Percentiles rank a stretch among this genome's conserved stretches.
These are phyloP conservation scores for Rhizomys pruinosus DNA, from an alignment of 2,113 vertebrate genomes.

Conservation along the genomic window DNA sequence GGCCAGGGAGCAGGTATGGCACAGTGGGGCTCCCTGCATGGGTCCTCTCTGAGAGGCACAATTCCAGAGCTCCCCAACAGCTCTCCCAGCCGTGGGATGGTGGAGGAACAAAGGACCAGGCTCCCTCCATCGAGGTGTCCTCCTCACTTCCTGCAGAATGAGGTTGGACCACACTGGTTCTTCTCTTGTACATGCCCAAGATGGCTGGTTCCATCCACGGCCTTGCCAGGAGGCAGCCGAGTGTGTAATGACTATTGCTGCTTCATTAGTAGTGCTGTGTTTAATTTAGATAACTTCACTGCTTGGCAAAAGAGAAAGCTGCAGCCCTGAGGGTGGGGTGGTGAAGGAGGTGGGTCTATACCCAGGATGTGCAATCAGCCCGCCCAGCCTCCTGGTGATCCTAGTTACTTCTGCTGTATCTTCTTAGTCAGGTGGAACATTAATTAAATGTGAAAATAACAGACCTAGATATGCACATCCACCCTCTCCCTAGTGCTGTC, in stretches of 20 bases:
- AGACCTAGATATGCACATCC: background rate
- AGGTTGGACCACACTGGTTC: background rate
- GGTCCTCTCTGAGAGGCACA: background rate
- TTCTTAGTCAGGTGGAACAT: background rate
- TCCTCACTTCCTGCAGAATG: background rate
- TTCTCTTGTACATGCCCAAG: background rate
- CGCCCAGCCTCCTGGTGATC: too few species aligned
- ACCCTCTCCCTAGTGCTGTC: background rate
- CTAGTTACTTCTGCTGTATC: background rate
- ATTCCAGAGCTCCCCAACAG: background rate
- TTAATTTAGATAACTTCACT: slow-evolving; percentile 81
- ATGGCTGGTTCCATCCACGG: slow-evolving; percentile 67
- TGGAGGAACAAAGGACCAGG: background rate
- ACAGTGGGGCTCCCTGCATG: background rate
- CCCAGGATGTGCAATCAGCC: too few species aligned
- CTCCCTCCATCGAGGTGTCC: background rate
- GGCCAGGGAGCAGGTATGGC: background rate
- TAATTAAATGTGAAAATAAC: too few species aligned
- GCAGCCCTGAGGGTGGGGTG: background rate
- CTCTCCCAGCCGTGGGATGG: background rate
- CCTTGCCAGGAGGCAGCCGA: slow-evolving; percentile 61
- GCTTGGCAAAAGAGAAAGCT: slow-evolving; percentile 70
- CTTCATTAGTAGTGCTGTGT: slow-evolving; percentile 72
- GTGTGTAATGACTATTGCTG: slow-evolving; percentile 73
- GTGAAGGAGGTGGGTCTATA: background rate